Percentiles rank a stretch among this genome's conserved stretches.
phyloP scores from a whole-genome alignment of 1,140 invertebrate genomes.

The Eubasilissa regina region DNA sequence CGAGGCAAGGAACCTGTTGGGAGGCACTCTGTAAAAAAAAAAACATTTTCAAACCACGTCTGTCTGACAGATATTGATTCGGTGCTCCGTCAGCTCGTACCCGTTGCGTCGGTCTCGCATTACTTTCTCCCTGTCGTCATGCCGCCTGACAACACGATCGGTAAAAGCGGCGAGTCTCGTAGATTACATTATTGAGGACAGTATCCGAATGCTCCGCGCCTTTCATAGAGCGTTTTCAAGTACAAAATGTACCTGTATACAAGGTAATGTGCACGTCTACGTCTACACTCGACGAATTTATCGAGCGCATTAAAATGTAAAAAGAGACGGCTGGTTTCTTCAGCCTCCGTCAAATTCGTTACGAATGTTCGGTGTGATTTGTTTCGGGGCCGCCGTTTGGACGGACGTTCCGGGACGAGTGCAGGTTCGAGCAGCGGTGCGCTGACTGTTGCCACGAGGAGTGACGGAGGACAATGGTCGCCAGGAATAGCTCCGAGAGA shows the following conservation, averaged over 20 bases:
- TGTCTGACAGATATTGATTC: background rate
- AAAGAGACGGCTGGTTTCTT: too few species aligned
- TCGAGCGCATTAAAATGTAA: too few species aligned
- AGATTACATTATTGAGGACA: too few species aligned
- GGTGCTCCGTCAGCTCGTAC: background rate
- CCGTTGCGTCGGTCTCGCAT: background rate
- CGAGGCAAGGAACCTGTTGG: too few species aligned
- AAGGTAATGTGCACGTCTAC: too few species aligned
- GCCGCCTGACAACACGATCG: background rate
- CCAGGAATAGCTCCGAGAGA: slow-evolving; percentile 7
- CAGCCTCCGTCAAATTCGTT: too few species aligned
- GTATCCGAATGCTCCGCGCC: too few species aligned
- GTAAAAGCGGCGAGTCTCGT: too few species aligned
- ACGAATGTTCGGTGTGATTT: too few species aligned
- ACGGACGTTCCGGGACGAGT: background rate
- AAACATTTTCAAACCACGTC: background rate
- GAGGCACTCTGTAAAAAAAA: background rate
- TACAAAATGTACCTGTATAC: too few species aligned
- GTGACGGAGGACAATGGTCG: background rate
- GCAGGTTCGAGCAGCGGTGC: background rate
- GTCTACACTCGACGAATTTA: too few species aligned
- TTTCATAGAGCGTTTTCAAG: too few species aligned
- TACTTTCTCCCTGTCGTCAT: slow-evolving; percentile 6
- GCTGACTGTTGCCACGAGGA: background rate
- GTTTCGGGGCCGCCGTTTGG: background rate